A percentile compares a stretch with the other conserved stretches of the same genome.
phyloP scores from a whole-genome alignment of 2,113 vertebrate genomes.

The Ophiodon elongatus region DNA sequence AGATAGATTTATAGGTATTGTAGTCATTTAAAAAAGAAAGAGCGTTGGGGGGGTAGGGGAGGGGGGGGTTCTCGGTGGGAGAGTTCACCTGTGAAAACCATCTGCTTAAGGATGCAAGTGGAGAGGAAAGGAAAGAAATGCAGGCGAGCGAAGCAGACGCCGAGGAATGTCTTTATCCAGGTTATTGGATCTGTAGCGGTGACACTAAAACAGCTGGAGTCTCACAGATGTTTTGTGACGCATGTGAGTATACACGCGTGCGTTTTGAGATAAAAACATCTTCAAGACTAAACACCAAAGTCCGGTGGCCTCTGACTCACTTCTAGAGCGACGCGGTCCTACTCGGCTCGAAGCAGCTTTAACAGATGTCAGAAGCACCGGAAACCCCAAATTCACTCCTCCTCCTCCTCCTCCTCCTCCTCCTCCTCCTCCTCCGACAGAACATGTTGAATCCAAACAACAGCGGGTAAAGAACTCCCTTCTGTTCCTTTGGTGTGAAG shows the following conservation, averaged over 20 bases:
- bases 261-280: constrained; percentile 22
- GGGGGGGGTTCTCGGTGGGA: too few species aligned
- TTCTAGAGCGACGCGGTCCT: not conserved
- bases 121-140: not conserved
- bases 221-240: not conserved
- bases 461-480: too few species aligned
- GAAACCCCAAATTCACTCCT: not conserved
- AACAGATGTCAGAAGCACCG: not conserved
- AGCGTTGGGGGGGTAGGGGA: too few species aligned
- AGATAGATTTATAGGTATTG: constrained; percentile 47
- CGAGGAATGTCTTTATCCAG: constrained; percentile 1
- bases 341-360: not conserved
- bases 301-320: not conserved
- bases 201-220: constrained; percentile 15
- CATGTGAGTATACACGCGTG: not conserved
- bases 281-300: constrained; percentile 5
- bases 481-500: too few species aligned
- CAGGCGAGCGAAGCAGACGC: not conserved
- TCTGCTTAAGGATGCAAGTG: not conserved
- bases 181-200: constrained; percentile 1
- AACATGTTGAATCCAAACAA: too few species aligned
- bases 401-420: too few species aligned
- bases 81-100: constrained; percentile 18
- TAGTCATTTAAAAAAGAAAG: not conserved
- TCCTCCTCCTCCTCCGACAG: not conserved